These are phyloP conservation scores for Parazoanthus atlanticus DNA, from an alignment of 92 coral and sea anemone species.

Conservation along the genomic window DNA sequence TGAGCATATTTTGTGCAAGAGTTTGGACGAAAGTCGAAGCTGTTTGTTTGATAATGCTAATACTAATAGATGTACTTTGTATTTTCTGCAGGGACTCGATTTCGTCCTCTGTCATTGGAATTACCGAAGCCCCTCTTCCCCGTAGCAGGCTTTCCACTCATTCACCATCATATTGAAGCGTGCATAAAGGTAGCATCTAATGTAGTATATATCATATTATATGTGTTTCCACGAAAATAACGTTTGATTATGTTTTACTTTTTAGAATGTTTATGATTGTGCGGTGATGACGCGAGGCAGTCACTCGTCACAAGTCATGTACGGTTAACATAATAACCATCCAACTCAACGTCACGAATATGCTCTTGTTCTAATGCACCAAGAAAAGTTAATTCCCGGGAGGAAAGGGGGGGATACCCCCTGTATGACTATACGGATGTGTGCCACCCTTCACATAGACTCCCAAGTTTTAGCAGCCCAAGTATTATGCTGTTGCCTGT, in stretches of 20 bases:
- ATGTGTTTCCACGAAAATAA: neutral
- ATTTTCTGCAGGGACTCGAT: conserved; percentile 79
- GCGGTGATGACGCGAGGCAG: no score
- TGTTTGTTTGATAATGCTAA: neutral
- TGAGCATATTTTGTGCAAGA: neutral
- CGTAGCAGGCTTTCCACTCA: conserved; percentile 91
- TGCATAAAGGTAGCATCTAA: conserved; percentile 74
- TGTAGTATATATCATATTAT: no score
- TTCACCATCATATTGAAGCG: conserved; percentile 97
- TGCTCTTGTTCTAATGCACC: no score
- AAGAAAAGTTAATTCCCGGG: no score
- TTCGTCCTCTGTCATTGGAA: conserved; percentile 96
- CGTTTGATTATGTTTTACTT: neutral
- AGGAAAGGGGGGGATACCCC: no score
- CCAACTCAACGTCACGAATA: no score
- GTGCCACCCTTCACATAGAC: no score
- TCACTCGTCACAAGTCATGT: no score
- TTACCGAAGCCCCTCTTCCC: conserved; percentile 96
- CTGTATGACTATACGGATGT: no score
- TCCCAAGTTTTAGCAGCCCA: no score
- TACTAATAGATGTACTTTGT: neutral
- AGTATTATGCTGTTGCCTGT: no score
- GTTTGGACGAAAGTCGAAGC: neutral
- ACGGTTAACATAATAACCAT: no score
- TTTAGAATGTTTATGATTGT: neutral